These are phyloP conservation scores for Colinus virginianus DNA, from an alignment of 2,113 vertebrate species.

Conservation along the genomic window DNA sequence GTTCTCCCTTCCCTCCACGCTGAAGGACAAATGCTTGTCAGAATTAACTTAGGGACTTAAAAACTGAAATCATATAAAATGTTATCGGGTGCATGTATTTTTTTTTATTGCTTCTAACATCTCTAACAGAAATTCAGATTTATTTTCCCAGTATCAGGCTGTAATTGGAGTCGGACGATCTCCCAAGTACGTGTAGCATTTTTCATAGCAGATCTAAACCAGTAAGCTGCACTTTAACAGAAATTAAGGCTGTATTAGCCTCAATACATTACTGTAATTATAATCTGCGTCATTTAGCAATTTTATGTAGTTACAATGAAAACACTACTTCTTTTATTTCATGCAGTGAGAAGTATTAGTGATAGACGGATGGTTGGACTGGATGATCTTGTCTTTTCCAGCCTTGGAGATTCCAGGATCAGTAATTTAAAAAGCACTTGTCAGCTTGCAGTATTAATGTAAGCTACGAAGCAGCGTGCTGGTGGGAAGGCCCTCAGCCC, in stretches of 20 bases:
- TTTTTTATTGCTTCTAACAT: not conserved
- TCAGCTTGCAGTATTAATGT: not conserved
- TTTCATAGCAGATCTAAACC: not conserved
- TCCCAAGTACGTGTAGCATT: not conserved
- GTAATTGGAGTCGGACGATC: not conserved
- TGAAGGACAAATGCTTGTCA: not conserved
- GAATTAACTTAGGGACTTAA: not conserved
- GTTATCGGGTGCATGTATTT: not conserved
- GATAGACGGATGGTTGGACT: no score
- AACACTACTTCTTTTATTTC: not conserved
- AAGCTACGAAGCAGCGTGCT: not conserved
- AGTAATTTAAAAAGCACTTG: not conserved
- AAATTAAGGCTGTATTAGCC: not conserved
- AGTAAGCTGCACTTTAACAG: not conserved
- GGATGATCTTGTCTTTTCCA: no score
- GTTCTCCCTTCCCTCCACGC: not conserved
- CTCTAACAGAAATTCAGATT: not conserved
- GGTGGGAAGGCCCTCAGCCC: not conserved
- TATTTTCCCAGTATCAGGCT: not conserved
- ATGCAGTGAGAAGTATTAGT: no score
- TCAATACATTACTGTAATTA: not conserved
- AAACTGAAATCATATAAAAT: not conserved
- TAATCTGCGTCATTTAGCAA: not conserved
- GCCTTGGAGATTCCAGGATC: no score
- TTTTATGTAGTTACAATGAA: not conserved